Base-by-base conservation (phyloP, 2,797 vertebrate genomes). In the Hyperoplus lanceolatus region DNA sequence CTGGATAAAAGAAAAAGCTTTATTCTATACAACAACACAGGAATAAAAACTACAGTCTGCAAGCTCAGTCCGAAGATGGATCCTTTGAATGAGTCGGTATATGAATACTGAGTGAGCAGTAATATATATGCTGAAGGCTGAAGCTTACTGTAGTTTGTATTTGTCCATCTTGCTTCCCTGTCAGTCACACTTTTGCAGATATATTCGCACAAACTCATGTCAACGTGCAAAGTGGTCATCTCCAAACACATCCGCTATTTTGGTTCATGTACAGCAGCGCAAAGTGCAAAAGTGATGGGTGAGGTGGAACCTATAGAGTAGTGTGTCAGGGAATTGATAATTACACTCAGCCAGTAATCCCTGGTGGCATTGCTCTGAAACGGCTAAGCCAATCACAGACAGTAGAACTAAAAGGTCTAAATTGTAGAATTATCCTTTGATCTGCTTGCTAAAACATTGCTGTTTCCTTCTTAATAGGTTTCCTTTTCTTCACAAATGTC, bases 311-410 rank as follows among this genome's bases (percentile, higher is more conserved):
- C 29, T 42, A 59, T 41, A 59, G 39, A 59, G 41, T 4, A 16
- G 57, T 41, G 15, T 9, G 57, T 42, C 36, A 8, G 14, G 14
- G 15, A 15, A 57, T 10, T 14, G 16, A 57, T 57, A 39, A 16
- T 21, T 16, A 16, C n/a, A 15, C 56, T 59, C 57, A 59, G 57
- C 57, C 57, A 41, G 29, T 76, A 68, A 64, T 57, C 39, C 5
- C 68, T 16, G 56, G 41, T 21, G 55, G 36, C 46, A 29, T 45
- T 71, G 42, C 8, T 41, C 48, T 29, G 29, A 29, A 29, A 29
- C 29, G 29, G 29, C 29, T 29, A 29, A 29, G 2, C 2, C 29
- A 29, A 29, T 29, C 29, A 29, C 29, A 29, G 29, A 29, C 29
- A 29, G 29, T 29, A 29, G 29, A 29, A 29, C 41, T n/a, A 41